phyloP scores from a whole-genome alignment of 2,888 invertebrate species.

The Cyclophora albipunctata region DNA sequence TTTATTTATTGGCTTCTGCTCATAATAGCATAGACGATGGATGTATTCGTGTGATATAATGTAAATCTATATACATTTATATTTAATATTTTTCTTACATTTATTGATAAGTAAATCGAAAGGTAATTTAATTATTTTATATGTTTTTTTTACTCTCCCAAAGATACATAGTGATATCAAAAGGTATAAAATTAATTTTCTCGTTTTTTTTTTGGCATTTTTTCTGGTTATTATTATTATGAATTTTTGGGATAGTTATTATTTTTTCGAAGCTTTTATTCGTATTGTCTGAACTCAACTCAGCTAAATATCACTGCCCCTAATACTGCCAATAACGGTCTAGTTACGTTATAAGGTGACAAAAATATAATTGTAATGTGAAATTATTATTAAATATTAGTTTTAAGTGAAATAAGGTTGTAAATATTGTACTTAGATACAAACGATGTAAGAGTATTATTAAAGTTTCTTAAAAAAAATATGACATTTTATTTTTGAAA shows the following conservation, averaged over 20 bases:
- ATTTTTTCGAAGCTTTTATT: constrained; percentile 31
- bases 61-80: constrained; percentile 54
- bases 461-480: constrained; percentile 48
- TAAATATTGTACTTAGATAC: constrained; percentile 73
- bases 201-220: constrained; percentile 1
- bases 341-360: constrained; percentile 18
- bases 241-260: constrained; percentile 54
- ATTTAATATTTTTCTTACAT: constrained; percentile 36
- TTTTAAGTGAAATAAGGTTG: constrained; percentile 52
- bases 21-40: constrained; percentile 32
- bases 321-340: constrained; percentile 33
- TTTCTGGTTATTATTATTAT: constrained; percentile 25
- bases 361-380: constrained; percentile 32
- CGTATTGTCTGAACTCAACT: constrained; percentile 38
- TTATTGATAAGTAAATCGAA: background rate
- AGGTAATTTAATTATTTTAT: constrained; percentile 5
- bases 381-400: constrained; percentile 44
- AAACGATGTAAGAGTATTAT: constrained; percentile 68
- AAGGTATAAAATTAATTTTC: constrained; percentile 1
- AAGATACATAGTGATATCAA: constrained; percentile 43
- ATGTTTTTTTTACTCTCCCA: constrained; percentile 42
- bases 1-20: constrained; percentile 47
- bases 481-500: background rate
- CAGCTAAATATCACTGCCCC: constrained; percentile 49
- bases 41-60: constrained; percentile 66